Evolutionary conservation across 2,797 vertebrate genomes (phyloP).

Genomic region (Babyrousa celebensis): DNA sequence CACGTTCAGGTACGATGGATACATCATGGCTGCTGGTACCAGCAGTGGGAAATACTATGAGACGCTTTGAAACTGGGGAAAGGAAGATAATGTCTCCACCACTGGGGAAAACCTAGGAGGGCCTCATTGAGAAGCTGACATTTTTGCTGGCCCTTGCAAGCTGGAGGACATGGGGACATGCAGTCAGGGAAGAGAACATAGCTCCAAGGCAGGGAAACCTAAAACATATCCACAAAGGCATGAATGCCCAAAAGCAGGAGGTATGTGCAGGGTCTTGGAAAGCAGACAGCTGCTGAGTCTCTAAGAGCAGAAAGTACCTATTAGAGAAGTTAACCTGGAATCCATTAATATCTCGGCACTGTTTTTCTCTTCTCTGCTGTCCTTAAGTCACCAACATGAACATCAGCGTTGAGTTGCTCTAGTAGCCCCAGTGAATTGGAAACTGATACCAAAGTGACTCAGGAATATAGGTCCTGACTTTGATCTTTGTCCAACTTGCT

Average conservation of each 20-base stretch:
- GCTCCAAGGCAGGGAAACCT: not conserved
- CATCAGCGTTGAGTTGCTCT: not conserved
- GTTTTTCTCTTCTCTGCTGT: not conserved
- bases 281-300: not conserved
- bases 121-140: not conserved
- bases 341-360: not conserved
- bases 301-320: not conserved
- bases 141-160: not conserved
- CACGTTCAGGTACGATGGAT: not conserved
- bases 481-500: not conserved
- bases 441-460: not conserved
- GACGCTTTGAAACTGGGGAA: not conserved
- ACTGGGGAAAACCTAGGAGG: not conserved
- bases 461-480: not conserved
- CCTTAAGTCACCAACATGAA: not conserved
- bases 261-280: not conserved
- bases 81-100: not conserved
- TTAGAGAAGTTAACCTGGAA: not conserved
- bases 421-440: not conserved
- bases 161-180: not conserved
- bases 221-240: not conserved
- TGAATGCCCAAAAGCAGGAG: not conserved
- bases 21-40: not conserved
- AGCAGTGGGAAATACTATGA: not conserved
- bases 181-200: not conserved